These are phyloP conservation scores for Amblyjoppa proteus DNA, from an alignment of 2,888 invertebrate genomes.

Conservation along the genomic window DNA sequence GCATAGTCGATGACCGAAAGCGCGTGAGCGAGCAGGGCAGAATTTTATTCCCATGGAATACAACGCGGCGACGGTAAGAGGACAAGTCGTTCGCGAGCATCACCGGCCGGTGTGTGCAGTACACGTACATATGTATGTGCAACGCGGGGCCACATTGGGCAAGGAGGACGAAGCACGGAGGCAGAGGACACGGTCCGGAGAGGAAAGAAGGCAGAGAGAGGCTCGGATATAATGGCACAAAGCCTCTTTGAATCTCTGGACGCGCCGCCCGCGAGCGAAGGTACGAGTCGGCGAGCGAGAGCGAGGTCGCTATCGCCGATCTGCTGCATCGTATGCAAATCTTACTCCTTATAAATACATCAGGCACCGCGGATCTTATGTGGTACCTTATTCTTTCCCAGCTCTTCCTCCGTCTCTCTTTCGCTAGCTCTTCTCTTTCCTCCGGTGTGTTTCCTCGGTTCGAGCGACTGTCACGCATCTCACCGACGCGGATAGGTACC, in stretches of 20 bases:
- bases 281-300: slow-evolving; percentile 70
- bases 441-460: slow-evolving; percentile 50
- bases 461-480: slow-evolving; percentile 68
- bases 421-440: slow-evolving; percentile 55
- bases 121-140: slow-evolving; percentile 67
- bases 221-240: slow-evolving; percentile 76
- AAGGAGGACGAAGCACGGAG: slow-evolving; percentile 44
- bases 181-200: slow-evolving; percentile 53
- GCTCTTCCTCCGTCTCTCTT: slow-evolving; percentile 49
- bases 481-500: slow-evolving; percentile 38
- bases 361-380: slow-evolving; percentile 82
- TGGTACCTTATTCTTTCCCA: slow-evolving; percentile 71
- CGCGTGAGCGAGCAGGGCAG: slow-evolving; percentile 24
- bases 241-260: slow-evolving; percentile 74
- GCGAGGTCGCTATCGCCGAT: slow-evolving; percentile 75
- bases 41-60: slow-evolving; percentile 56
- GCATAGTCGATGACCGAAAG: slow-evolving; percentile 29
- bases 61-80: slow-evolving; percentile 41
- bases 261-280: slow-evolving; percentile 68
- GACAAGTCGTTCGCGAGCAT: slow-evolving; percentile 38
- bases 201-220: slow-evolving; percentile 54
- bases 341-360: slow-evolving; percentile 85
- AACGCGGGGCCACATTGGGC: slow-evolving; percentile 38
- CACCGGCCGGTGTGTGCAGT: slow-evolving; percentile 49
- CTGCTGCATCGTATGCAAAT: slow-evolving; percentile 85